phyloP scores from a whole-genome alignment of 1,140 invertebrate species.

The Bombus haemorrhoidalis region DNA sequence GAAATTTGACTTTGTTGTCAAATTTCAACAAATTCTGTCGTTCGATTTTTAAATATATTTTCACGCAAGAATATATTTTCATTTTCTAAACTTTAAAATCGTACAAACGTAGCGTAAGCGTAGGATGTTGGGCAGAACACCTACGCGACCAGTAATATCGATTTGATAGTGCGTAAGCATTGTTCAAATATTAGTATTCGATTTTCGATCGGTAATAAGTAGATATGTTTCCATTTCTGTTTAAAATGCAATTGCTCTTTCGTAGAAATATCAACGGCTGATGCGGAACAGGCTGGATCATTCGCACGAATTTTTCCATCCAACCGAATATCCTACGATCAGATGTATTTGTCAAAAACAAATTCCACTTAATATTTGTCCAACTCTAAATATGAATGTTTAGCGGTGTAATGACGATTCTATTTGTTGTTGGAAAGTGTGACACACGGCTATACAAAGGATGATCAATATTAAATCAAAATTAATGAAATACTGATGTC shows the following conservation, averaged over 20 bases:
- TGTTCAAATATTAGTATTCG: conserved; percentile 43
- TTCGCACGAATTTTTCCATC: background rate
- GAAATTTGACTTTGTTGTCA: background rate
- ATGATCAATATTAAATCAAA: conserved; percentile 1
- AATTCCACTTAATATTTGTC: background rate
- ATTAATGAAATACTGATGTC: conserved; percentile 26
- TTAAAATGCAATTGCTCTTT: background rate
- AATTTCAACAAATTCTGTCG: background rate
- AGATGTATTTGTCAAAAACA: background rate
- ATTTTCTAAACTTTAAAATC: background rate
- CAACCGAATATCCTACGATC: background rate
- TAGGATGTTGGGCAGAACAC: background rate
- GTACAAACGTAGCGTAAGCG: background rate
- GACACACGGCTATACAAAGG: background rate
- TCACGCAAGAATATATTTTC: no score
- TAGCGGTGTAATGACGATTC: background rate
- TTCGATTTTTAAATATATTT: background rate
- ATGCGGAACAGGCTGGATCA: no score
- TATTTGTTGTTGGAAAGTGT: conserved; percentile 16
- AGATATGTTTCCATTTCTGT: conserved; percentile 8
- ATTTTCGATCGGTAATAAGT: conserved; percentile 37
- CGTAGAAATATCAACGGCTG: background rate
- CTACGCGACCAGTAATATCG: conserved; percentile 13
- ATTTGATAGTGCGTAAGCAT: conserved; percentile 47
- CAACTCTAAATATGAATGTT: conserved; percentile 8